Conservation (phyloP, 1,140 invertebrate species). For the Panonychus citri region DNA sequence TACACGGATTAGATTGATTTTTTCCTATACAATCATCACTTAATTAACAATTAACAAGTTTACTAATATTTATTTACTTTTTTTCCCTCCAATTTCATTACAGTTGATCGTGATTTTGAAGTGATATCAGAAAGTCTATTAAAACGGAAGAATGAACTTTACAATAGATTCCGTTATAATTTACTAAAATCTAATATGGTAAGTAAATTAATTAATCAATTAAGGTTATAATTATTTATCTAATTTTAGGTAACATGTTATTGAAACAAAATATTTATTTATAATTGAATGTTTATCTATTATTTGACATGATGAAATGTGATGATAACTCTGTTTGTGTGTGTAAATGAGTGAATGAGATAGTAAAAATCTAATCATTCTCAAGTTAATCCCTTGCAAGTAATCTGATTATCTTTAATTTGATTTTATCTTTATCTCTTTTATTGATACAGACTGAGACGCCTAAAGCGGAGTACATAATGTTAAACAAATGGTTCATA, state of each 20-base stretch:
- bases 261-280: background rate
- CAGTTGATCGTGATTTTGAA: constrained; percentile 49
- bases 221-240: background rate
- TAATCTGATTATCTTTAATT: no score
- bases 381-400: background rate
- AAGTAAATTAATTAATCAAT: constrained; percentile 18
- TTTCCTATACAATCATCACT: no score
- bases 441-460: constrained; percentile 32
- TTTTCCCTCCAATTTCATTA: constrained; percentile 5
- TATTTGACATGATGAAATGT: no score
- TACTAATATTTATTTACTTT: constrained; percentile 1
- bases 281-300: background rate
- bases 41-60: no score
- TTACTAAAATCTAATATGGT: constrained; percentile 64
- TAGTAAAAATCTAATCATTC: background rate
- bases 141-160: constrained; percentile 45
- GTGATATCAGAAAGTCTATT: constrained; percentile 43
- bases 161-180: constrained; percentile 49
- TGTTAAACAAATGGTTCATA: constrained; percentile 43
- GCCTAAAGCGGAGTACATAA: constrained; percentile 41
- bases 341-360: background rate
- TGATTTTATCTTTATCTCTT: background rate
- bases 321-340: background rate
- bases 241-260: background rate
- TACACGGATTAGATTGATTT: no score